Percentiles rank a stretch among this genome's conserved stretches.
Conservation (phyloP, 2,113 vertebrate species). For the Oceanites oceanicus region DNA sequence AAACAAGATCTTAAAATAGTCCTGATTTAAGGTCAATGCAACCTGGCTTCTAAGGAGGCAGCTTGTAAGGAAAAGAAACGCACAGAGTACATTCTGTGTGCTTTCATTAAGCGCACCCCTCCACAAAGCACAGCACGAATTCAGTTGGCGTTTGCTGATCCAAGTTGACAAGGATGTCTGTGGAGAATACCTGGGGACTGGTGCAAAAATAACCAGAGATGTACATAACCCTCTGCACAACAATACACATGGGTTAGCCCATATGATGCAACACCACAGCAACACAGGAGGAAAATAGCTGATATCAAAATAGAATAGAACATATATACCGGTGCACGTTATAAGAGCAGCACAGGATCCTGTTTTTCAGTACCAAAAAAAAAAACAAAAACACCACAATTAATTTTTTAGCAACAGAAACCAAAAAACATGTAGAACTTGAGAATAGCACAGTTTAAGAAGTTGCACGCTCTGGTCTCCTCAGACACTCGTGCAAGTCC, state of each 20-base stretch:
- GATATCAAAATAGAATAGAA: rapidly evolving
- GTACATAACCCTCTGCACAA: background rate
- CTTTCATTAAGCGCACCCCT: background rate
- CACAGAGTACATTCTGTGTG: background rate
- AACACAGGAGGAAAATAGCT: background rate
- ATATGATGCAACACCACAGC: background rate
- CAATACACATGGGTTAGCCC: background rate
- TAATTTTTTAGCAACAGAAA: background rate
- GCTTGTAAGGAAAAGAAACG: background rate
- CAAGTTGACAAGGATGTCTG: background rate
- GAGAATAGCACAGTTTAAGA: background rate
- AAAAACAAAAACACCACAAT: background rate
- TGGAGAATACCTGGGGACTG: slow-evolving; percentile 8
- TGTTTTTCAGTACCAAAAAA: background rate
- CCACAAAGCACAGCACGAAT: background rate
- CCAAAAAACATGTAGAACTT: rapidly evolving
- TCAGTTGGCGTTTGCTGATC: background rate
- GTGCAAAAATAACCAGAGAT: background rate
- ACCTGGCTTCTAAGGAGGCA: background rate
- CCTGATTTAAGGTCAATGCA: background rate
- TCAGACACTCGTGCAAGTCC: rapidly evolving
- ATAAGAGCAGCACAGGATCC: background rate
- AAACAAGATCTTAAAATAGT: background rate
- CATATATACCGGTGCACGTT: rapidly evolving
- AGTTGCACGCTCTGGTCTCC: background rate